phyloP scores from a whole-genome alignment of 2,888 invertebrate genomes.

The Oscheius myriophilus region DNA sequence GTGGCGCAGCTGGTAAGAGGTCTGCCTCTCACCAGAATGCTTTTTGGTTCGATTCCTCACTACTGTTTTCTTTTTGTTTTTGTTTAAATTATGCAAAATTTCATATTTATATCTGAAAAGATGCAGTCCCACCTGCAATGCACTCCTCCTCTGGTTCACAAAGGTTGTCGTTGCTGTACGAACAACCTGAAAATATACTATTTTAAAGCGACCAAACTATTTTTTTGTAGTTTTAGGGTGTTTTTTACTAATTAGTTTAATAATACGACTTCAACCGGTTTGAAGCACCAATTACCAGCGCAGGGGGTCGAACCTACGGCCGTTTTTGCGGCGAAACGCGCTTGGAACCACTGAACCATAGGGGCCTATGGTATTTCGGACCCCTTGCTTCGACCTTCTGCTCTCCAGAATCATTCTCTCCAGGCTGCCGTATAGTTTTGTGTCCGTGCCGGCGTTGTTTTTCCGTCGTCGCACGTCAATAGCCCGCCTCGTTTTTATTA shows the following conservation, averaged over 20 bases:
- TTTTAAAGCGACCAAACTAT: background rate
- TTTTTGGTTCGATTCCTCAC: too few species aligned
- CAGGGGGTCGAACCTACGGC: too few species aligned
- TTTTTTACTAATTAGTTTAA: too few species aligned
- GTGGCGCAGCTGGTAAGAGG: too few species aligned
- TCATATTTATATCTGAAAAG: too few species aligned
- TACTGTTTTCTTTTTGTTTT: too few species aligned
- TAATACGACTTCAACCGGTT: too few species aligned
- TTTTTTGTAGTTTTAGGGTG: background rate
- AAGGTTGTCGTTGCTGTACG: constrained; percentile 56
- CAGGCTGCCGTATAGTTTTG: background rate
- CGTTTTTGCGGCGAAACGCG: too few species aligned
- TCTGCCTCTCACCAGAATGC: too few species aligned
- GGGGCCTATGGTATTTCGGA: background rate
- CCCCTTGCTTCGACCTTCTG: background rate
- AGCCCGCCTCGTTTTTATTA: background rate
- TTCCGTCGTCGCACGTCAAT: background rate
- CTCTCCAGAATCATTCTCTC: background rate
- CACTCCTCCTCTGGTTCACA: constrained; percentile 63
- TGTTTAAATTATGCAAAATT: too few species aligned
- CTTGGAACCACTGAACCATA: too few species aligned
- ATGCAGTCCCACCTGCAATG: constrained; percentile 49
- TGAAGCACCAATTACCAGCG: too few species aligned
- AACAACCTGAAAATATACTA: constrained; percentile 59
- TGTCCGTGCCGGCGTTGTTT: background rate